A percentile compares a stretch with the other conserved stretches of the same genome.
phyloP scores from a whole-genome alignment of 2,888 invertebrate genomes.

The Chromoteleia sp. region DNA sequence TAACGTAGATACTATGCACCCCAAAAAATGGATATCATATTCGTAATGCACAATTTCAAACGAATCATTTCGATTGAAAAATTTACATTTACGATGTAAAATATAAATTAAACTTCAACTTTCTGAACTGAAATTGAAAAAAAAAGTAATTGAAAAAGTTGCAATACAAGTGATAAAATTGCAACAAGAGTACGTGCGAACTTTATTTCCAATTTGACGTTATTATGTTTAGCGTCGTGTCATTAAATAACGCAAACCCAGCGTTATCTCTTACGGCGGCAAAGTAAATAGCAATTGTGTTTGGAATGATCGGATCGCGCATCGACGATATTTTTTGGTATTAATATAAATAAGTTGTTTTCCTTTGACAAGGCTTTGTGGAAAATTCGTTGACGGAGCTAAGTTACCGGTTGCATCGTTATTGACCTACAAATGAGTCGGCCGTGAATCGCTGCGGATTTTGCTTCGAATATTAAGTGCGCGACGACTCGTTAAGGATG shows the following conservation, averaged over 20 bases:
- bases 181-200: too few relatives aligned
- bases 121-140: too few relatives aligned
- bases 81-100: too few relatives aligned
- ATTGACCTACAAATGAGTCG: conserved; percentile 65
- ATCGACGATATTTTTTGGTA: background rate
- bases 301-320: conserved; percentile 3
- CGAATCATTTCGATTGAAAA: too few relatives aligned
- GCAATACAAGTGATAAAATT: too few relatives aligned
- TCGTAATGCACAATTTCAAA: too few relatives aligned
- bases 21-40: too few relatives aligned
- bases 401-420: conserved; percentile 18
- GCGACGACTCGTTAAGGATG: conserved; percentile 32
- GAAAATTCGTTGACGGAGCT: conserved; percentile 6
- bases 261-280: background rate
- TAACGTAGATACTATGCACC: too few relatives aligned
- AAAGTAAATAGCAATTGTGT: background rate
- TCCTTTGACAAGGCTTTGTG: conserved; percentile 1
- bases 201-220: too few relatives aligned
- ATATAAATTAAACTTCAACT: too few relatives aligned
- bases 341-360: background rate
- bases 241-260: background rate
- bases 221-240: too few relatives aligned
- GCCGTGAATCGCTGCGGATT: conserved; percentile 48
- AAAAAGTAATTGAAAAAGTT: too few relatives aligned
- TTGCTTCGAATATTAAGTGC: conserved; percentile 54